Base-by-base conservation (phyloP, 64 coral and sea anemone genomes). In the Porites australiensis region DNA sequence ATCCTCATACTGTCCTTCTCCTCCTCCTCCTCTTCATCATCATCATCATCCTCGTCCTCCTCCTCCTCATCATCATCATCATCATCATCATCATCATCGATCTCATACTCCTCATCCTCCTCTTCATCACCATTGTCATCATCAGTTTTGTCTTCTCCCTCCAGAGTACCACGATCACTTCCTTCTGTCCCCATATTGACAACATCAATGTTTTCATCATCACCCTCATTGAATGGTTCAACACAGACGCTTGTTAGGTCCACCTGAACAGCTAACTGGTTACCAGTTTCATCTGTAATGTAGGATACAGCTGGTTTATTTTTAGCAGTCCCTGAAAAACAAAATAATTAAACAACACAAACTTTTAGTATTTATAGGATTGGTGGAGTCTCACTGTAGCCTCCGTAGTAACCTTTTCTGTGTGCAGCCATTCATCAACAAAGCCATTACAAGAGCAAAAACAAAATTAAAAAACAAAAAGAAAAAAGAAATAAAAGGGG, bases 231-330 rank as follows among this genome's bases (percentile, higher is more conserved):
- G 50, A 62, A 54, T n/a, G 77, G 43, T 49, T 58, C 45, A 50
- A 79, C 76, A 81, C 75, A 70, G 13, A 87, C 68, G 50, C 82
- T 20, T 44, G 87, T n/a, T n/a, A 46, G 37, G 53, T 87, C 61
- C 49, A 51, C 79, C 5, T 86, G 57, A 10, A 89, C 77, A 43
- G 70, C 75, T 9, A 79, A 74, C 44, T 80, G 60, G 15, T 65
- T 74, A 16, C 52, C 68, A 50, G 18, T 79, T 67, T 91, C 74
- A 52, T 87, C 66, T 22, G 93, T 63, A 5, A 90, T 66, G 77
- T 78, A 86, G 15, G 61, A 78, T 3, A 73, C 59, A 13, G 46
- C 48, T 22, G 89, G 89, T 54, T 58, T 37, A 57, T 21, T 51
- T 23, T 92, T 90, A 5, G 83, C 89, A 77, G 51, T 3, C 3